Conservation (phyloP, 2,797 vertebrate genomes). For the Coccyzus lansbergi region DNA sequence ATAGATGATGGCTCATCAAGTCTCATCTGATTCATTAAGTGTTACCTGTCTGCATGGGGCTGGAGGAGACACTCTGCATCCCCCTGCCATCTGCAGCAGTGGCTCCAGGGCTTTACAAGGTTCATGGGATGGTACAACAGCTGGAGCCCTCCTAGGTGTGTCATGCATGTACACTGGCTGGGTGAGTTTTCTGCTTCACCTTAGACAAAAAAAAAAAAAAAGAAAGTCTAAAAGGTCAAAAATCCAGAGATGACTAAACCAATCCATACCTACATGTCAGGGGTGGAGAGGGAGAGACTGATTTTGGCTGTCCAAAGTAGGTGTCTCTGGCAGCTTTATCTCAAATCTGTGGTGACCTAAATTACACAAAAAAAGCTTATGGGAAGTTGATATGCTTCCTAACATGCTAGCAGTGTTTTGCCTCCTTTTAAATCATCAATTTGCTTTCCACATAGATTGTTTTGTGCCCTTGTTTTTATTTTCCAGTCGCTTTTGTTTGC, state of each 20-base stretch:
- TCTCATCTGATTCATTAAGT: not conserved
- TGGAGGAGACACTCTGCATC: not conserved
- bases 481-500: not conserved
- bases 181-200: not conserved
- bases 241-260: not conserved
- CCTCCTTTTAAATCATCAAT: not conserved
- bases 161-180: fast-evolving
- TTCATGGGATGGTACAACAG: not conserved
- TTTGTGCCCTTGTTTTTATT: not conserved
- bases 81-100: fast-evolving
- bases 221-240: not conserved
- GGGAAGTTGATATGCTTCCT: not conserved
- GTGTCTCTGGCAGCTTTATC: not conserved
- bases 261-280: not conserved
- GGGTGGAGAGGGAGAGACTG: not conserved
- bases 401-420: not conserved
- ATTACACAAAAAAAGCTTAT: not conserved
- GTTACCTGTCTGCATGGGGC: not conserved
- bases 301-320: not conserved
- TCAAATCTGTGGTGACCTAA: not conserved
- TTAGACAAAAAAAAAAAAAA: not conserved
- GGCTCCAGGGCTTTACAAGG: not conserved
- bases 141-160: not conserved
- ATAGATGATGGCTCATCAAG: not conserved
- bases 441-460: not conserved